Evolutionary conservation across 2,888 invertebrate species (phyloP).

Genomic region (Synanthedon andrenaeformis): DNA sequence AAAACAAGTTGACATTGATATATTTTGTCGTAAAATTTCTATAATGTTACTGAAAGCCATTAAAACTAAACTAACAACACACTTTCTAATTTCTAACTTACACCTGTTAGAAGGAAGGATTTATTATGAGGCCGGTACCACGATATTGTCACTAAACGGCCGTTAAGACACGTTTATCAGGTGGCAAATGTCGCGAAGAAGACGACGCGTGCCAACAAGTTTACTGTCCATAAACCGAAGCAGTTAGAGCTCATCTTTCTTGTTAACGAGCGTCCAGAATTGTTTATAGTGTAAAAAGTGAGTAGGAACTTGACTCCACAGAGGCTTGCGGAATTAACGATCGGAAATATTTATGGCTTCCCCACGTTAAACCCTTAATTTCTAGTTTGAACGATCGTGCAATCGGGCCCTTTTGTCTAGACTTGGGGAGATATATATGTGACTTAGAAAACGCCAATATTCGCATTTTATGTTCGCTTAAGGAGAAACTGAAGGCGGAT

Average conservation of each 20-base stretch:
- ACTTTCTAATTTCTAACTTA: conserved; percentile 11
- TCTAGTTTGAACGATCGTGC: not conserved
- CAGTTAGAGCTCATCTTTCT: conserved; percentile 68
- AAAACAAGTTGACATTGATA: not conserved
- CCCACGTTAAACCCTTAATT: conserved; percentile 1
- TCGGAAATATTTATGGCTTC: conserved; percentile 49
- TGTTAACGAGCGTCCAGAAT: conserved; percentile 60
- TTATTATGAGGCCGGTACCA: conserved; percentile 14
- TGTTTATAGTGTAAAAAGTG: conserved; percentile 64
- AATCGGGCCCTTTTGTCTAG: conserved; percentile 3
- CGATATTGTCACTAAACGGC: conserved; percentile 16
- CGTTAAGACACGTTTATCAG: conserved; percentile 31
- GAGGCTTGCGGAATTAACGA: conserved; percentile 42
- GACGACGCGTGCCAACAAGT: conserved; percentile 53
- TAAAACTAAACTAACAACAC: conserved; percentile 4
- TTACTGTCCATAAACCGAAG: conserved; percentile 64
- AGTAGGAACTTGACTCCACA: conserved; percentile 36
- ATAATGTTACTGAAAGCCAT: not conserved
- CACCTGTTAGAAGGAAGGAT: conserved; percentile 18
- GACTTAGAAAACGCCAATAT: not conserved
- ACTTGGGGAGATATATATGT: not conserved
- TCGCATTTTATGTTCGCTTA: conserved; percentile 23
- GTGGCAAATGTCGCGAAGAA: conserved; percentile 37
- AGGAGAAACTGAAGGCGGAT: conserved; percentile 40
- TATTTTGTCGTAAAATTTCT: conserved; percentile 1